phyloP scores from a whole-genome alignment of 1,140 invertebrate genomes.

The Pissodes strobi region DNA sequence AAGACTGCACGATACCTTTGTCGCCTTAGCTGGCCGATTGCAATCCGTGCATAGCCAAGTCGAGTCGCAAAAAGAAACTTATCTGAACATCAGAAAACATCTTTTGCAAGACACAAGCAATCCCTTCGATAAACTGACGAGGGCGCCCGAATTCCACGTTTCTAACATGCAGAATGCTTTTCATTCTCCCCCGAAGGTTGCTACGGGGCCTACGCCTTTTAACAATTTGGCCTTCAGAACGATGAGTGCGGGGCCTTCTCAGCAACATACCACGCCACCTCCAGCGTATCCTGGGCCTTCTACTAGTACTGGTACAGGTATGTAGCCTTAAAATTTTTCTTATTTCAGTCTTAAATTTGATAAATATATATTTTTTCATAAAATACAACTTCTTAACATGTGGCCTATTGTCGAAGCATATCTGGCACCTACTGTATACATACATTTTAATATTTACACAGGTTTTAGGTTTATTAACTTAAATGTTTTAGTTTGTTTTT shows the following conservation, averaged over 20 bases:
- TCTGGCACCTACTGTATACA: too few relatives aligned
- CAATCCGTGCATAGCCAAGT: slow-evolving; percentile 74
- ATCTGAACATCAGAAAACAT: slow-evolving; percentile 77
- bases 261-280: slow-evolving; percentile 24
- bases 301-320: slow-evolving; percentile 34
- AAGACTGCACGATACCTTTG: slow-evolving; percentile 81
- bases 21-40: slow-evolving; percentile 80
- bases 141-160: slow-evolving; percentile 37
- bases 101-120: slow-evolving; percentile 78
- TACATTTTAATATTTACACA: neutral
- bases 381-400: too few relatives aligned
- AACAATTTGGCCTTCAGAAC: slow-evolving; percentile 40
- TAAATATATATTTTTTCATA: too few relatives aligned
- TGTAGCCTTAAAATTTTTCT: slow-evolving; percentile 1
- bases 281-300: slow-evolving; percentile 28
- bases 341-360: neutral
- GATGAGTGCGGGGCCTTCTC: slow-evolving; percentile 19
- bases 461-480: too few relatives aligned
- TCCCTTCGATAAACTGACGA: slow-evolving; percentile 69
- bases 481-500: too few relatives aligned
- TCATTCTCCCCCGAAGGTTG: slow-evolving; percentile 43
- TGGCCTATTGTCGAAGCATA: too few relatives aligned
- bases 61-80: slow-evolving; percentile 80
- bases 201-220: slow-evolving; percentile 57
- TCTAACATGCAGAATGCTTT: slow-evolving; percentile 34